These are phyloP conservation scores for Nyleta sp. DNA, from an alignment of 2,888 invertebrate species.

Conservation along the genomic window DNA sequence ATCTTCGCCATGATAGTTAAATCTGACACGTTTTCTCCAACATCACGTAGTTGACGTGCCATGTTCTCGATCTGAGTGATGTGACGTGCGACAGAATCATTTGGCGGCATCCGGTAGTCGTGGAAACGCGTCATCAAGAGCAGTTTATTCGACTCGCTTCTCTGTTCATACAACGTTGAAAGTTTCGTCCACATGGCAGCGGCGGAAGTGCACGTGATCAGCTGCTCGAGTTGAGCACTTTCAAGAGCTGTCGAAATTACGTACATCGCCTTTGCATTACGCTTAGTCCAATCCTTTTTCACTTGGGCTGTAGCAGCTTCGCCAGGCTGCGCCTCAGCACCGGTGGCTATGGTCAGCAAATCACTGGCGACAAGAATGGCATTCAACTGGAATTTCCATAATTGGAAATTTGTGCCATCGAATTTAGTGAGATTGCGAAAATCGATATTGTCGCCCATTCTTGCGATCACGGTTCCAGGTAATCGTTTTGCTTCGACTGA, in stretches of 20 bases:
- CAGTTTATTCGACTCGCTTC: slow-evolving; percentile 68
- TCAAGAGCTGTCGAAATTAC: slow-evolving; percentile 13
- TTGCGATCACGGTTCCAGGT: too few species aligned
- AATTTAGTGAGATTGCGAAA: slow-evolving; percentile 37
- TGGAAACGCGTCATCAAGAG: slow-evolving; percentile 64
- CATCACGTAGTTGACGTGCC: slow-evolving; percentile 44
- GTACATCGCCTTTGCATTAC: slow-evolving; percentile 30
- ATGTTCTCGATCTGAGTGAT: slow-evolving; percentile 58
- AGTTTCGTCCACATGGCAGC: slow-evolving; percentile 67
- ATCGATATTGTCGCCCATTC: slow-evolving; percentile 23
- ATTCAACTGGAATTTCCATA: slow-evolving; percentile 66
- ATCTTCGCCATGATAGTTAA: slow-evolving; percentile 56
- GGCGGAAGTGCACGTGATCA: too few species aligned
- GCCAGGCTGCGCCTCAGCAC: neutral
- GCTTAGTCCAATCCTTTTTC: neutral
- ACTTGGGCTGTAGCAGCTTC: neutral
- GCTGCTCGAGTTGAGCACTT: too few species aligned
- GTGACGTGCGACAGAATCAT: slow-evolving; percentile 65
- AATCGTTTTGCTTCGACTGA: too few species aligned
- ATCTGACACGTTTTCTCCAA: slow-evolving; percentile 50
- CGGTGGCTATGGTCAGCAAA: slow-evolving; percentile 45
- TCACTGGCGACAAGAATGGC: slow-evolving; percentile 56
- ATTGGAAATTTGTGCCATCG: slow-evolving; percentile 63
- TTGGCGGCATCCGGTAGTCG: slow-evolving; percentile 56
- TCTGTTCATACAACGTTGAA: slow-evolving; percentile 65